Conservation (phyloP, 2,797 vertebrate genomes). For the Xenops minutus region DNA sequence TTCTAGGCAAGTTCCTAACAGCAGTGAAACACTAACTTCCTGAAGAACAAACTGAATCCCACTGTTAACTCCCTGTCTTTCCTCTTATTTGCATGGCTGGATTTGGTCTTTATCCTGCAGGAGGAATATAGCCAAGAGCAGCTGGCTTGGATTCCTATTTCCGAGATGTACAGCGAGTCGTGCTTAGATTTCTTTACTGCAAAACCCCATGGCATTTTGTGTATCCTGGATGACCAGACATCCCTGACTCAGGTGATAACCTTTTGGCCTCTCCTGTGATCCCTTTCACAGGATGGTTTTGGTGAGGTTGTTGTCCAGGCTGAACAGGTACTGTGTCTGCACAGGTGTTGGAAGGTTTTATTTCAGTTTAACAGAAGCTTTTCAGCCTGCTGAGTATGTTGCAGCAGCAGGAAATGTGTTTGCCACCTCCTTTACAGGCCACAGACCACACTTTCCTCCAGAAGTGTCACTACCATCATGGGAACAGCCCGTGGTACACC, state of each 20-base stretch:
- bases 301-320: not conserved
- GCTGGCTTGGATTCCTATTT: constrained; percentile 83
- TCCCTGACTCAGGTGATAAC: constrained; percentile 84
- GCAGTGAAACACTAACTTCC: not conserved
- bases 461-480: constrained; percentile 94
- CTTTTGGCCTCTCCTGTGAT: not conserved
- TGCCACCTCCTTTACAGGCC: constrained; percentile 73
- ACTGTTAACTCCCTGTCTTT: not conserved
- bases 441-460: constrained; percentile 96
- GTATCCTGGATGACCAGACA: constrained; percentile 89
- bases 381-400: not conserved
- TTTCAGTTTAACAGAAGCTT: not conserved
- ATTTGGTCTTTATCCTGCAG: constrained; percentile 64
- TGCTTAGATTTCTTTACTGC: constrained; percentile 86
- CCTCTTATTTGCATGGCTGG: not conserved
- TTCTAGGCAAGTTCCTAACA: not conserved
- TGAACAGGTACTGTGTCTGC: not conserved
- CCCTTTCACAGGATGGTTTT: not conserved
- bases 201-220: constrained; percentile 86
- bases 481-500: constrained; percentile 81
- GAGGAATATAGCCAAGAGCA: constrained; percentile 86
- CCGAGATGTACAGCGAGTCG: constrained; percentile 71
- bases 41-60: not conserved
- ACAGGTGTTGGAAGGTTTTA: not conserved
- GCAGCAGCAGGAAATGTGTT: not conserved